Conservation (phyloP, 2,888 invertebrate genomes). For the Stenurella melanura region DNA sequence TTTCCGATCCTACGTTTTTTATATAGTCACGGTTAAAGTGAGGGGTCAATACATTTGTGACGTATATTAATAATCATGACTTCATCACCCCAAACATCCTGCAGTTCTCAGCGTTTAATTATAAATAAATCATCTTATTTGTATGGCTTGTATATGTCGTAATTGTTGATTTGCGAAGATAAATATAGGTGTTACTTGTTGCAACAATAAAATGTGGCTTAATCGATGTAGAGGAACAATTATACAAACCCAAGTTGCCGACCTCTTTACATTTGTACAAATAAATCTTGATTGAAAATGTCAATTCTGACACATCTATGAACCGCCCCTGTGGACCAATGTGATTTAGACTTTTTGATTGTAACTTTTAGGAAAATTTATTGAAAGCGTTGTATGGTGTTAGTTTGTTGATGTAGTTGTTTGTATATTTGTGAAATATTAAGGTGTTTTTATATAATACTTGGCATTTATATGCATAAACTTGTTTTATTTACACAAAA, state of each 20-base stretch:
- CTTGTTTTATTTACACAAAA: neutral
- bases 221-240: constrained; percentile 8
- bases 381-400: neutral
- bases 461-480: neutral
- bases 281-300: neutral
- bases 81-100: neutral
- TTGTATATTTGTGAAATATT: neutral
- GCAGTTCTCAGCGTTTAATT: neutral
- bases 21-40: no score
- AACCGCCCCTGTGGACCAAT: constrained; percentile 28
- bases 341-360: constrained; percentile 20
- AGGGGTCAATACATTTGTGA: no score
- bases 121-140: neutral
- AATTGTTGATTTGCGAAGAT: neutral
- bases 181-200: neutral
- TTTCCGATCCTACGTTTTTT: no score
- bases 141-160: neutral
- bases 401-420: neutral
- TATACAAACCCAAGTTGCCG: constrained; percentile 1
- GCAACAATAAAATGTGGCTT: constrained; percentile 21
- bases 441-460: neutral
- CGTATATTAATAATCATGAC: no score
- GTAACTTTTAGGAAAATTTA: neutral
- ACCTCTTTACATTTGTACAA: neutral
- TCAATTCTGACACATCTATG: neutral